These are phyloP conservation scores for Anarhynchus alexandrinus DNA, from an alignment of 2,113 vertebrate genomes.

Conservation along the genomic window DNA sequence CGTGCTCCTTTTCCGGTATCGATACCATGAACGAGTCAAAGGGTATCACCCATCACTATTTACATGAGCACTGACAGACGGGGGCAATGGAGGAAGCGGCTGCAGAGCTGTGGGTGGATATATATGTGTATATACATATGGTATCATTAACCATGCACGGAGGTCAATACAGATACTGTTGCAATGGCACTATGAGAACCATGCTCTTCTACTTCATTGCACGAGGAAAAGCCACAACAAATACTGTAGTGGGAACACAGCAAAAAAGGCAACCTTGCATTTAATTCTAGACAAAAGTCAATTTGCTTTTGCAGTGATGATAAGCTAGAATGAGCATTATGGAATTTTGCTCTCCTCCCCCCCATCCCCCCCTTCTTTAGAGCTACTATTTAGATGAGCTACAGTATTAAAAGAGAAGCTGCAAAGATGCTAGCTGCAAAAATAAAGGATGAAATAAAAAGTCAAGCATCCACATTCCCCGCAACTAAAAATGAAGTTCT, in stretches of 20 bases:
- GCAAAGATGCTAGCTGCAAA: conserved; percentile 49
- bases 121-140: neutral
- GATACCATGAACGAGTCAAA: fast-evolving
- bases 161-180: neutral
- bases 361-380: neutral
- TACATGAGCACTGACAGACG: neutral
- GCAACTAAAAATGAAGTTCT: conserved; percentile 38
- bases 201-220: neutral
- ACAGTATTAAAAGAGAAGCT: conserved; percentile 45
- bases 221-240: neutral
- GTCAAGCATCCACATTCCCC: neutral
- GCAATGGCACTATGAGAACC: neutral
- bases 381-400: neutral
- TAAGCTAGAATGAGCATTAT: neutral
- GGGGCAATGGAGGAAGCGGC: neutral
- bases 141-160: neutral
- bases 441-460: conserved; percentile 25
- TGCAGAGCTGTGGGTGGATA: neutral
- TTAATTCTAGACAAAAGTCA: neutral
- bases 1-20: fast-evolving
- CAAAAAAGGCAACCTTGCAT: neutral
- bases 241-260: neutral
- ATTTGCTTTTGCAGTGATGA: neutral
- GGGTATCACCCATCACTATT: neutral
- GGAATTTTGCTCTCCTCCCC: neutral